Conservation (phyloP, 1,140 invertebrate species). For the Oscheius sp. region DNA sequence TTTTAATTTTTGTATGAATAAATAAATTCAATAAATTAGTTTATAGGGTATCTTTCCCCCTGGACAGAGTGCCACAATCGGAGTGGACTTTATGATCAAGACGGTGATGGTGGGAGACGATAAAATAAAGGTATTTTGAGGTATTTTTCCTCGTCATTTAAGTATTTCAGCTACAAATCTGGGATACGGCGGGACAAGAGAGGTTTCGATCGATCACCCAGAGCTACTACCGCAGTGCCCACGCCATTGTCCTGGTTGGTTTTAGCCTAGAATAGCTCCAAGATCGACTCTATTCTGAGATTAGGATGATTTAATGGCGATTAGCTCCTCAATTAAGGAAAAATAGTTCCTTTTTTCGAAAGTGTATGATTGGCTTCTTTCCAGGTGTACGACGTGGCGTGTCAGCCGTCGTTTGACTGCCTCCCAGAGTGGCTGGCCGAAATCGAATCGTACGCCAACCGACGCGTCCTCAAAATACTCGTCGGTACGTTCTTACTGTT, state of each 20-base stretch:
- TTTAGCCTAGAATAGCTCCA: not conserved
- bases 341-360: constrained; percentile 1
- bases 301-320: not conserved
- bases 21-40: not conserved
- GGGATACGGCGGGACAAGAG: constrained; percentile 91
- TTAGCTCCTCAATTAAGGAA: not conserved
- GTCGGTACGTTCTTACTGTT: constrained; percentile 50
- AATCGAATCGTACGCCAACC: constrained; percentile 66
- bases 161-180: constrained; percentile 78
- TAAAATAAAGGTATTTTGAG: constrained; percentile 76
- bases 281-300: not conserved
- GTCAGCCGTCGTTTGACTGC: constrained; percentile 81
- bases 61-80: constrained; percentile 88
- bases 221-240: constrained; percentile 68
- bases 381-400: constrained; percentile 85
- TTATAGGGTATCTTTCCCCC: constrained; percentile 82
- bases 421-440: constrained; percentile 89
- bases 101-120: constrained; percentile 87
- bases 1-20: not conserved
- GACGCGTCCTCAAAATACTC: constrained; percentile 57
- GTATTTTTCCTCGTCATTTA: constrained; percentile 2
- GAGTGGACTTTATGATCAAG: constrained; percentile 95
- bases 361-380: constrained; percentile 1
- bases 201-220: constrained; percentile 71
- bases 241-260: constrained; percentile 65